phyloP scores from a whole-genome alignment of 92 coral and sea anemone species.

The Siderastrea radians region DNA sequence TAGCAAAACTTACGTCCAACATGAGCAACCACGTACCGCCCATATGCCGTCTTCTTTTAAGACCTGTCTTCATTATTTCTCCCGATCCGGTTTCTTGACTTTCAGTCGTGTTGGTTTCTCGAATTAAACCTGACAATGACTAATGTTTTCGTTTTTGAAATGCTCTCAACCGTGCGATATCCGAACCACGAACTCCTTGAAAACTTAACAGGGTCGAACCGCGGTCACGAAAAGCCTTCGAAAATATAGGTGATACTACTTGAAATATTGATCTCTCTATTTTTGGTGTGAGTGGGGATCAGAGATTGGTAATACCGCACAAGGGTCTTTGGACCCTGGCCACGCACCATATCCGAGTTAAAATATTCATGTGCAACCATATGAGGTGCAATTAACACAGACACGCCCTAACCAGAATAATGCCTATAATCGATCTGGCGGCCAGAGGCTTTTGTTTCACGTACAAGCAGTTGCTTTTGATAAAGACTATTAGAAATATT shows the following conservation, averaged over 20 bases:
- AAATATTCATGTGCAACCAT: constrained; percentile 5
- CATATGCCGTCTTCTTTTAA: constrained; percentile 42
- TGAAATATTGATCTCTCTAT: constrained; percentile 7
- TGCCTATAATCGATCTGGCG: not conserved
- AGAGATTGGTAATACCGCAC: not conserved
- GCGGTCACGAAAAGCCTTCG: constrained; percentile 33
- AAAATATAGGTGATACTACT: not conserved
- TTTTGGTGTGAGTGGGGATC: not conserved
- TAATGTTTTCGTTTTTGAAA: not conserved
- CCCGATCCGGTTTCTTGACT: not conserved
- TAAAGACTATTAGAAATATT: constrained; percentile 13
- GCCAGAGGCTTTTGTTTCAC: constrained; percentile 17
- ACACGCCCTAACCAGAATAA: constrained; percentile 26
- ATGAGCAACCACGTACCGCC: constrained; percentile 46
- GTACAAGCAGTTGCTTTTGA: constrained; percentile 16
- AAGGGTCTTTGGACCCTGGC: not conserved
- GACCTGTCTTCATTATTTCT: constrained; percentile 16
- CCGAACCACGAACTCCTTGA: constrained; percentile 33
- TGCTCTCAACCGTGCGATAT: constrained; percentile 36
- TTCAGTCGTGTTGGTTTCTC: not conserved
- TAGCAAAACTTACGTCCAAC: constrained; percentile 35
- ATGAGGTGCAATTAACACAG: not conserved
- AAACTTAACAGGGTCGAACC: constrained; percentile 10
- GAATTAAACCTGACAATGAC: not conserved
- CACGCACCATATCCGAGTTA: not conserved